These are phyloP conservation scores for Acropora tenuis DNA, from an alignment of 64 coral and sea anemone genomes.

Conservation along the genomic window DNA sequence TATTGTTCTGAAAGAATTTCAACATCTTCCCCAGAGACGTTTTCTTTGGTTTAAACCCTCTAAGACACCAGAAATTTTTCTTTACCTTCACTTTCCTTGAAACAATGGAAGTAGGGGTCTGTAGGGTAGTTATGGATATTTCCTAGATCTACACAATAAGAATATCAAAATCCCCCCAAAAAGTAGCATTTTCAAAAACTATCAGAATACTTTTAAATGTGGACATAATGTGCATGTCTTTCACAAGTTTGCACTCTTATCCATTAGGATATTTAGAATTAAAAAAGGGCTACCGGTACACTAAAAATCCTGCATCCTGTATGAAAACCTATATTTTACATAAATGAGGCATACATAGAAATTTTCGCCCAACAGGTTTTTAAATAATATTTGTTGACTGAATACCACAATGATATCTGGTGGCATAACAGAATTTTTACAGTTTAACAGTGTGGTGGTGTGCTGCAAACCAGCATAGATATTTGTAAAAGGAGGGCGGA, in stretches of 20 bases:
- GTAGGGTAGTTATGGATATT: no score
- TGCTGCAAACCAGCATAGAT: slow-evolving; percentile 6
- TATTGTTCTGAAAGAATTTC: background rate
- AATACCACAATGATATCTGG: slow-evolving; percentile 33
- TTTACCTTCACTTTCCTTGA: slow-evolving; percentile 14
- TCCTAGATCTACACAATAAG: no score
- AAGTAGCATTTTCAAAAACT: no score
- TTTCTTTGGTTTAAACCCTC: background rate
- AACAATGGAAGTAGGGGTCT: background rate
- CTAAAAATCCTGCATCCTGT: background rate
- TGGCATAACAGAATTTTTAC: slow-evolving; percentile 1
- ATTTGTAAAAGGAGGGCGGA: background rate
- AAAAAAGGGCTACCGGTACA: background rate
- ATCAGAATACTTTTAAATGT: no score
- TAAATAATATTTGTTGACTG: background rate
- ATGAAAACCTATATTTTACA: background rate
- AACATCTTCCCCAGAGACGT: background rate
- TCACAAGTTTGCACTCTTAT: background rate
- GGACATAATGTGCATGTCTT: no score
- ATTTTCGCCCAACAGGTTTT: background rate
- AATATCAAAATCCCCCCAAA: no score
- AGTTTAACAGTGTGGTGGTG: slow-evolving; percentile 13
- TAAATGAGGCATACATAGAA: background rate
- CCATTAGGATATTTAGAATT: background rate
- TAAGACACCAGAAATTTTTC: slow-evolving; percentile 2